phyloP scores from a whole-genome alignment of 2,797 vertebrate species.

The Dermochelys coriacea region DNA sequence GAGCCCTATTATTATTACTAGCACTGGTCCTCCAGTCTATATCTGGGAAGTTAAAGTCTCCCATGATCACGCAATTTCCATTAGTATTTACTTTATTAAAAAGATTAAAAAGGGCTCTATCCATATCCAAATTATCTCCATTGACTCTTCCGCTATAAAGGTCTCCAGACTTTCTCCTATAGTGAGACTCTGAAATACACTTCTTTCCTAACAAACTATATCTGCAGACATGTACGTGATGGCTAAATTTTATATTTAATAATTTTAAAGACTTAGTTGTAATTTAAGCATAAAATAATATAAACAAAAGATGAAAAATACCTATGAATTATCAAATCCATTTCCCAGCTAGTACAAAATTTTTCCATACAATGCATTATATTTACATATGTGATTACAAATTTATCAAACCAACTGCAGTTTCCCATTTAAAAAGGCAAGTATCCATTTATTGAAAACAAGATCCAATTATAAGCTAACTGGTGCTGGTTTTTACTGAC shows the following conservation, averaged over 20 bases:
- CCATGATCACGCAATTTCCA: too few relatives aligned
- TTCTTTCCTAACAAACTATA: not conserved
- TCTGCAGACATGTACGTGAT: not conserved
- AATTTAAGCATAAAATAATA: constrained; percentile 1
- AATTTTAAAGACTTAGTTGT: not conserved
- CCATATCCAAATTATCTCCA: too few relatives aligned
- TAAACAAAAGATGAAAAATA: not conserved
- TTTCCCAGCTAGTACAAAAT: not conserved
- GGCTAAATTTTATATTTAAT: not conserved
- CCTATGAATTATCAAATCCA: not conserved
- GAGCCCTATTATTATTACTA: too few relatives aligned
- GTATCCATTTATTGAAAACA: not conserved
- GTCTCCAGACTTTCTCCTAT: not conserved
- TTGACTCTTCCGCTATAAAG: not conserved
- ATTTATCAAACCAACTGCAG: not conserved
- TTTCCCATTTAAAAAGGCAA: not conserved
- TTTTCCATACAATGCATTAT: not conserved
- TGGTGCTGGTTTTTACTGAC: not conserved
- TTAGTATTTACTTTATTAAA: too few relatives aligned
- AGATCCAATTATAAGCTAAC: not conserved
- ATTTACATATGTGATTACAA: not conserved
- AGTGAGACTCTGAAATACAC: not conserved
- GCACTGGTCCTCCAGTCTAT: too few relatives aligned
- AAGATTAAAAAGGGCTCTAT: too few relatives aligned
- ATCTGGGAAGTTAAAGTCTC: too few relatives aligned